These are phyloP conservation scores for Enteromius fasciolatus DNA, from an alignment of 2,797 vertebrate species.

Conservation along the genomic window DNA sequence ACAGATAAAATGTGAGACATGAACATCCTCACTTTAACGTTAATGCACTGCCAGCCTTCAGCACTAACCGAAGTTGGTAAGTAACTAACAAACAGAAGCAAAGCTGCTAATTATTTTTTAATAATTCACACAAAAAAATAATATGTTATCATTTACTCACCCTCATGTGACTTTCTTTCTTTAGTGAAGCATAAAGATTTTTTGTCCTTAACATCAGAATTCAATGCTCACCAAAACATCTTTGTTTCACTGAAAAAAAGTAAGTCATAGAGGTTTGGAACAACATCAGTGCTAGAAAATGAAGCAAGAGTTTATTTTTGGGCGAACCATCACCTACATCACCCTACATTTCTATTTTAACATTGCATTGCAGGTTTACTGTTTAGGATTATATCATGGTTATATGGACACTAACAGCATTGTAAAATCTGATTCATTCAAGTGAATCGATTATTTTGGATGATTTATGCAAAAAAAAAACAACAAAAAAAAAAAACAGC, in stretches of 20 bases:
- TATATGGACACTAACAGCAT: background rate
- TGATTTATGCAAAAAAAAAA: background rate
- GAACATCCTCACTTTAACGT: conserved; percentile 18
- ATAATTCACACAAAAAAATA: background rate
- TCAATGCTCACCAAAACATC: background rate
- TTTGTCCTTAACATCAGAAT: background rate
- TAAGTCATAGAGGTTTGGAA: background rate
- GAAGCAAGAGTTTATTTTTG: background rate
- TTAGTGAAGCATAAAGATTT: background rate
- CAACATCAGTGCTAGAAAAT: background rate
- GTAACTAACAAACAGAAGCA: background rate
- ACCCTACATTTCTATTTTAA: background rate
- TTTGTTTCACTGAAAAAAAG: background rate
- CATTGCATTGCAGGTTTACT: background rate
- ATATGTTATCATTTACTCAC: background rate
- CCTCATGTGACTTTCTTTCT: background rate
- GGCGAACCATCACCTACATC: background rate
- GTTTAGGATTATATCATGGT: background rate
- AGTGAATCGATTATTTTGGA: background rate
- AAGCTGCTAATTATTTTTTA: background rate
- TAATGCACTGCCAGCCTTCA: background rate
- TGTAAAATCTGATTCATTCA: background rate
- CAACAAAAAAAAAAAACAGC: too few relatives aligned
- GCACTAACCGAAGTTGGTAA: background rate
- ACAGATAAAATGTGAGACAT: conserved; percentile 35